Evolutionary conservation across 2,888 invertebrate genomes (phyloP), one percentile per base, ranked within the genome.

Genomic region (Morpho deidamia): DNA sequence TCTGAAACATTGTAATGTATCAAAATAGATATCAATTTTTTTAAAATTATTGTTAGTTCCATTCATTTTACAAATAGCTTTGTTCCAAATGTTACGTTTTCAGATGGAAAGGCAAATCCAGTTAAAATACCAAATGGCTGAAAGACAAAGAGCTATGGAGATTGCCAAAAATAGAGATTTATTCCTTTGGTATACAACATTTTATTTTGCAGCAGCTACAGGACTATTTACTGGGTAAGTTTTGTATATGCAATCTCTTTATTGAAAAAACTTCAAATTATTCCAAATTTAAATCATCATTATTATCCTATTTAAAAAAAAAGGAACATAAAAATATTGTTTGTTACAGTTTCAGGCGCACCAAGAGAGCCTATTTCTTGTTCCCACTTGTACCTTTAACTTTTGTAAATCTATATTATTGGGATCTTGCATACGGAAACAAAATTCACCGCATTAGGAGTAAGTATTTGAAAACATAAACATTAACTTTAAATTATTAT

Each of bases 81-180:
- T n/a, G 23, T 23, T 33, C 4, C 32, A 12, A 23, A 37, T 32
- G 12, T 37, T 41, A 12, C 42, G 8, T 12, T 64, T 78, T 56
- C 61, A 93, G 95, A 91, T 95, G 90, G 95, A 95, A 71, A 89
- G 95, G 56, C 95, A 95, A 84, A 93, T 96, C 62, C 95, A 95
- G 72, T 91, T 96, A 90, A 94, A 94, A 76, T 94, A 94, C 78
- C 94, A 95, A 79, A 92, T 96, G 86, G 91, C 95, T 70, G 94
- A 95, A 74, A 86, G 95, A 57, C 91, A 93, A 81, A 89, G 92
- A 78, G 95, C 96, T 0, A 81, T 94, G 81, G 91, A 93, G 75
- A 91, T 95, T 55, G 94, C 95, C 0, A 90, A 92, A 68, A 90
- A 92, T 61, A 87, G 95, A 62, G 95, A 96, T 71, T 81, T 94